Conservation (phyloP, 2,888 invertebrate genomes). For the Boloria selene region DNA sequence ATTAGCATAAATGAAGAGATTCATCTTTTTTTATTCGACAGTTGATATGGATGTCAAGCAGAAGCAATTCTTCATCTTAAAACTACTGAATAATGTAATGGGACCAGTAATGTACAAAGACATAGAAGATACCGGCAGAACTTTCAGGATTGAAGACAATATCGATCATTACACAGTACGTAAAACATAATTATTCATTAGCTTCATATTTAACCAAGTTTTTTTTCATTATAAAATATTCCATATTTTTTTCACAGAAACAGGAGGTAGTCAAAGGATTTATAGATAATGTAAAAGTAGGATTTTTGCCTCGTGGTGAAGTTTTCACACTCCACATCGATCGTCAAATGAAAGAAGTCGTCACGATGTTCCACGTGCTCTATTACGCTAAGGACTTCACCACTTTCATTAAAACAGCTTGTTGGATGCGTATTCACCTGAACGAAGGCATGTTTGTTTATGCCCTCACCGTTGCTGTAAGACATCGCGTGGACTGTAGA, state of each 20-base stretch:
- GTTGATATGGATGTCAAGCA: slow-evolving; percentile 69
- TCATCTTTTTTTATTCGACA: slow-evolving; percentile 44
- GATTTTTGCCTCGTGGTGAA: slow-evolving; percentile 80
- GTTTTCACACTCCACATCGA: slow-evolving; percentile 77
- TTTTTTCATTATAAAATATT: not conserved
- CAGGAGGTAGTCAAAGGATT: slow-evolving; percentile 82
- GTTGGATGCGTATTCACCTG: slow-evolving; percentile 76
- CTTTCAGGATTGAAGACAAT: slow-evolving; percentile 70
- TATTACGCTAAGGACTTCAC: slow-evolving; percentile 79
- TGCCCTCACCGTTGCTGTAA: slow-evolving; percentile 77
- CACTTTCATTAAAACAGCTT: slow-evolving; percentile 75
- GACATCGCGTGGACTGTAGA: slow-evolving; percentile 77
- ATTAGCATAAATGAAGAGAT: no score
- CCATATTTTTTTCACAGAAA: slow-evolving; percentile 63
- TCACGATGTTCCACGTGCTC: slow-evolving; percentile 78
- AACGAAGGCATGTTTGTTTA: slow-evolving; percentile 83
- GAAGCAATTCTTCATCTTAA: slow-evolving; percentile 74
- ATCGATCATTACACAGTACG: slow-evolving; percentile 63
- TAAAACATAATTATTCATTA: slow-evolving; percentile 19
- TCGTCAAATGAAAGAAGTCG: slow-evolving; percentile 76
- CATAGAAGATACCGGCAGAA: slow-evolving; percentile 65
- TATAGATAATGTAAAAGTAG: slow-evolving; percentile 75
- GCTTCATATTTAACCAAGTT: not conserved
- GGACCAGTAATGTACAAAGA: slow-evolving; percentile 76
- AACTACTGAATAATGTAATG: slow-evolving; percentile 77